Evolutionary conservation across 1,140 invertebrate genomes (phyloP).

Genomic region (Ephestia elutella): DNA sequence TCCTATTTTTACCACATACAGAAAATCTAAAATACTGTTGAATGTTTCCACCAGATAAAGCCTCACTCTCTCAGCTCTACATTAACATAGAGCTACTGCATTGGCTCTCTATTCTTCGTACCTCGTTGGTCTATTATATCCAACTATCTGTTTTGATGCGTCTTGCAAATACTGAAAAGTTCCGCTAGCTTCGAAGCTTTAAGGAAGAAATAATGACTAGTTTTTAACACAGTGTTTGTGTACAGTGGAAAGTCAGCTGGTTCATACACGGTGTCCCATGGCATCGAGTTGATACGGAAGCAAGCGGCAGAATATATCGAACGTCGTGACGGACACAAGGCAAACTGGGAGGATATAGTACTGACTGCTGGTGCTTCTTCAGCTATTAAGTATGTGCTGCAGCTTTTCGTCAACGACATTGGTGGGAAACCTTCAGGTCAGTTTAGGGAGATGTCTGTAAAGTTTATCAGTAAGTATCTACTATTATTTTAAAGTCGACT

Average conservation of each 20-base stretch:
- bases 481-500: too few relatives aligned
- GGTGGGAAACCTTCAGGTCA: slow-evolving; percentile 75
- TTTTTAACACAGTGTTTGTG: not conserved
- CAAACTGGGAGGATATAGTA: slow-evolving; percentile 87
- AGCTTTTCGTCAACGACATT: slow-evolving; percentile 73
- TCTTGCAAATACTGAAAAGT: too few relatives aligned
- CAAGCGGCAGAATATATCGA: slow-evolving; percentile 94
- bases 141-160: too few relatives aligned
- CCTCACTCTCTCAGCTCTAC: too few relatives aligned
- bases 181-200: too few relatives aligned
- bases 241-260: slow-evolving; percentile 86
- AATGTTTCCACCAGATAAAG: too few relatives aligned
- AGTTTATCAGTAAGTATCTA: too few relatives aligned
- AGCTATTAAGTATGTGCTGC: slow-evolving; percentile 83
- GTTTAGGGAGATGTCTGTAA: not conserved
- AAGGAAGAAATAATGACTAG: too few relatives aligned
- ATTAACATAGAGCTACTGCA: not conserved
- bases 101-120: too few relatives aligned
- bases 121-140: too few relatives aligned
- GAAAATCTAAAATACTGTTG: too few relatives aligned
- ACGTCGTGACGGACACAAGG: slow-evolving; percentile 85
- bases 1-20: not conserved
- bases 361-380: slow-evolving; percentile 94
- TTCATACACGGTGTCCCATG: slow-evolving; percentile 94
- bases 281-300: slow-evolving; percentile 92